Conservation (phyloP, 2,888 invertebrate species). For the Andrena praecox region DNA sequence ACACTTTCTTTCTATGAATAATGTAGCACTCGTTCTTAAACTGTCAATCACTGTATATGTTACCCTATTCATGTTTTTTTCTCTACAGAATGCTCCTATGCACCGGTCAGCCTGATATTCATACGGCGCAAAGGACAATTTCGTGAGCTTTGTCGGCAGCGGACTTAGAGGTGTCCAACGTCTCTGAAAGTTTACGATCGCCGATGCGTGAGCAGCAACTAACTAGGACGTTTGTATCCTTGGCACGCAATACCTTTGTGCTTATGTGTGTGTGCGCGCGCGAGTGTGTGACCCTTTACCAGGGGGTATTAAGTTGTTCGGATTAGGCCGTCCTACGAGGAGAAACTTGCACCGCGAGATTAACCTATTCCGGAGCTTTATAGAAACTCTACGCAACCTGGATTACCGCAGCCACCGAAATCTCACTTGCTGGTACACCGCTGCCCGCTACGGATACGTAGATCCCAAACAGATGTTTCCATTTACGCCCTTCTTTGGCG, state of each 20-base stretch:
- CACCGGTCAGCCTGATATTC: not conserved
- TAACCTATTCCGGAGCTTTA: slow-evolving; percentile 80
- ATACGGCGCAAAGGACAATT: slow-evolving; percentile 21
- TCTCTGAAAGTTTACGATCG: slow-evolving; percentile 43
- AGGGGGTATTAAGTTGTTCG: slow-evolving; percentile 76
- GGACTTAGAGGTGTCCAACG: slow-evolving; percentile 19
- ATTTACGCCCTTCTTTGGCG: slow-evolving; percentile 68
- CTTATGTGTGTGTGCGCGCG: slow-evolving; percentile 5
- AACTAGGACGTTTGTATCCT: slow-evolving; percentile 58
- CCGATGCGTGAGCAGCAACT: slow-evolving; percentile 48
- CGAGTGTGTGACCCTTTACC: slow-evolving; percentile 40
- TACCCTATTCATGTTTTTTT: not conserved
- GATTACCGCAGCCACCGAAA: slow-evolving; percentile 77
- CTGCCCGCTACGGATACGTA: slow-evolving; percentile 71
- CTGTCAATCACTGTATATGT: no score
- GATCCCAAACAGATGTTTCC: slow-evolving; percentile 82
- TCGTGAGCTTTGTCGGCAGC: slow-evolving; percentile 6
- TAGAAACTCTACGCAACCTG: slow-evolving; percentile 76
- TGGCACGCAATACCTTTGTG: slow-evolving; percentile 47
- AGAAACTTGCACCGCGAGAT: slow-evolving; percentile 78
- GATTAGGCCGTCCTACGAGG: slow-evolving; percentile 74
- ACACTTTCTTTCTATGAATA: no score
- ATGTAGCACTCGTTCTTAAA: no score
- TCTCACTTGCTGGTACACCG: slow-evolving; percentile 70
- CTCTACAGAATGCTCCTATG: not conserved